These are phyloP conservation scores for Neolamprologus caudopunctatus DNA, from an alignment of 2,113 vertebrate species.

Conservation along the genomic window DNA sequence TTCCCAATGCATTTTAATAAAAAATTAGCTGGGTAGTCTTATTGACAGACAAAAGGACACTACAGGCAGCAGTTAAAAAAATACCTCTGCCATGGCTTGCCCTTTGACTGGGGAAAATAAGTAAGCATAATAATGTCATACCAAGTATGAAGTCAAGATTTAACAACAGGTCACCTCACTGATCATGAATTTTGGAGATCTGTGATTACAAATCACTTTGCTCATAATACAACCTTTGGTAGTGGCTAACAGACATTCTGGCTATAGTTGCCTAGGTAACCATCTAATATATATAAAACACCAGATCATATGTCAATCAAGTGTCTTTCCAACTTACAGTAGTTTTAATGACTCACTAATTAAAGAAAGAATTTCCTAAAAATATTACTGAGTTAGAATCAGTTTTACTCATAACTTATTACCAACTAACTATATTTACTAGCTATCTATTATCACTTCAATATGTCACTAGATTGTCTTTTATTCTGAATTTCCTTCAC, in stretches of 20 bases:
- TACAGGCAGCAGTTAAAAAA: background rate
- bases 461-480: background rate
- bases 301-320: background rate
- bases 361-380: background rate
- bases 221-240: background rate
- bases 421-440: background rate
- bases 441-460: background rate
- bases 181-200: background rate
- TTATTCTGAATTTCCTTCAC: background rate
- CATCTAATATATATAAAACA: background rate
- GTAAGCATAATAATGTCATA: background rate
- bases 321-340: background rate
- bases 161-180: background rate
- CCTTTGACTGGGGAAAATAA: background rate
- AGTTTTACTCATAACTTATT: background rate
- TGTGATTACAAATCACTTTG: background rate
- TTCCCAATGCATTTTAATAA: background rate
- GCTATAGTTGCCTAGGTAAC: background rate
- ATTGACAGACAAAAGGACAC: background rate
- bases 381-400: background rate
- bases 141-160: background rate
- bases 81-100: background rate
- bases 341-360: background rate
- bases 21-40: background rate
- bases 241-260: background rate